These are phyloP conservation scores for Sinocyclocheilus grahami DNA, from an alignment of 2,113 vertebrate species.

Conservation along the genomic window DNA sequence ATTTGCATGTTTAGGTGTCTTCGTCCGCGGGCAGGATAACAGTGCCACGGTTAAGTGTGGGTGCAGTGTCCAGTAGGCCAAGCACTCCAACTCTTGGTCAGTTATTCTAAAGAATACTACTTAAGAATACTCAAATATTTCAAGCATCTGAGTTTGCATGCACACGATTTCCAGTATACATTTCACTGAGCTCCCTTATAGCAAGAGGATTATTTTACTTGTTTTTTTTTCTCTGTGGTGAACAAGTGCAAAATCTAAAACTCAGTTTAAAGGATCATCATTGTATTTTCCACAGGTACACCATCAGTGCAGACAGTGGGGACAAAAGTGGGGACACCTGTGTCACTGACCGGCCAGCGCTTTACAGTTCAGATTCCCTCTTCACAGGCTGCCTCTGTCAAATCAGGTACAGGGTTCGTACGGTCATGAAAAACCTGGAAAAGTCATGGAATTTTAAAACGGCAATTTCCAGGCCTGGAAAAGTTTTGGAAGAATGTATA, in stretches of 20 bases:
- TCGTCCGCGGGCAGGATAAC: slow-evolving; percentile 77
- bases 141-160: background rate
- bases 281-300: slow-evolving; percentile 62
- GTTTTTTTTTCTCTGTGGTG: background rate
- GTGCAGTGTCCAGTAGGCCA: slow-evolving; percentile 76
- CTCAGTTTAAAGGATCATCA: background rate
- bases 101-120: slow-evolving; percentile 35
- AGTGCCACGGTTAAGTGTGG: slow-evolving; percentile 79
- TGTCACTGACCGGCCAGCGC: slow-evolving; percentile 88
- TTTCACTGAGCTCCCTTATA: background rate
- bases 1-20: slow-evolving; percentile 61
- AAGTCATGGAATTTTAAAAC: no score
- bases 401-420: slow-evolving; percentile 73
- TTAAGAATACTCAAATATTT: background rate
- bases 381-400: slow-evolving; percentile 79
- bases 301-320: slow-evolving; percentile 73
- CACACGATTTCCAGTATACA: background rate
- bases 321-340: slow-evolving; percentile 83
- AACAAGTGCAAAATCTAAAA: background rate
- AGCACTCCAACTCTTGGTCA: slow-evolving; percentile 79
- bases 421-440: no score
- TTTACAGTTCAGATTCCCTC: slow-evolving; percentile 95
- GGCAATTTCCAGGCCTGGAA: no score
- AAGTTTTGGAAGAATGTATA: no score
- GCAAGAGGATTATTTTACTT: background rate